Evolutionary conservation across 2,797 vertebrate genomes (phyloP), one percentile per base, ranked within the genome.

Genomic region (Gambusia yucatana): DNA sequence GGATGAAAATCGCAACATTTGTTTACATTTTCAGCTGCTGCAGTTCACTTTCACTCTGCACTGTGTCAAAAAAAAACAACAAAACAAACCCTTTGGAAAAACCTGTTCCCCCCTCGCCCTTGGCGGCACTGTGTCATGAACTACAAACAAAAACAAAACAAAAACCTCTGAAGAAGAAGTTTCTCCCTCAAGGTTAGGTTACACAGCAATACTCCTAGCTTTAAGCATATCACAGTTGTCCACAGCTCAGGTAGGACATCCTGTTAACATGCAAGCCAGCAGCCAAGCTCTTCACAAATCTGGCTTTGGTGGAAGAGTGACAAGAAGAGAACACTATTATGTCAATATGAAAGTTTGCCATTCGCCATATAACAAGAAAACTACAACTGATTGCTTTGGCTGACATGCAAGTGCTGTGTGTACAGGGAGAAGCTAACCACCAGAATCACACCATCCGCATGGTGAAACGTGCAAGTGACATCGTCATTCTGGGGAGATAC

Each of bases 221-320:
- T 25, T 25, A 11, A 39, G 36, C 61, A 39, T 63, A 7, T 39
- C 39, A 39, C 36, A 41, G 17, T 39, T 9, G 41, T 67, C 20
- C 8, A 11, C 63, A 22, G 20, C 20, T 67, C 36, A 41, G 36
- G 36, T 67, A 4, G 8, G 25, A 25, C 20, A 67, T 41, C 10
- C 20, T 10, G 63, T 67, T 67, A 11, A 67, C 9, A 4, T 41
- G 36, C 9, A 9, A 67, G 17, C 36, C 17, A 63, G 33, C 33
- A 63, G 59, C 30, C 59, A 36, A 63, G 59, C 59, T 63, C 30
- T 63, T 63, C 30, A 17, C 59, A 63, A 63, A 61, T 61, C 30
- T 61, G 59, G 59, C 13, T 33, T 33, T 61, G 11, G 14, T 61
- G 59, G 59, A 33, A 33, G 30, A 61, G 30, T 14, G 59, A 33